A percentile compares a stretch with the other conserved stretches of the same genome.
Conservation (phyloP, 2,113 vertebrate species). For the Pogonocichla stellata region DNA sequence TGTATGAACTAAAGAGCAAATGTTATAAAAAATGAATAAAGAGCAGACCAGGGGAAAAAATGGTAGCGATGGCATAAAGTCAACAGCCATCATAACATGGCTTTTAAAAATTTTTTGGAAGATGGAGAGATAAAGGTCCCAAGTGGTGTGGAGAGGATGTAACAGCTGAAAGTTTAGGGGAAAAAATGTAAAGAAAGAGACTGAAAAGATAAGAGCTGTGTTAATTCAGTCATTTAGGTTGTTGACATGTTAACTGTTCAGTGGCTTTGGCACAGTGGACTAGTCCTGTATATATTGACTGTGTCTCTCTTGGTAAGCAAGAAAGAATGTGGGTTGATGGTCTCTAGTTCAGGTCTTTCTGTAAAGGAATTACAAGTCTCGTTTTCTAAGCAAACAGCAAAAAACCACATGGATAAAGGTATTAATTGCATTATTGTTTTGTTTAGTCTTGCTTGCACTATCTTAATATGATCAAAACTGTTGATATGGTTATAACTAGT, state of each 20-base stretch:
- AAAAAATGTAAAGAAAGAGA: background rate
- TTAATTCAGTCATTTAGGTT: background rate
- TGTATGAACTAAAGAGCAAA: background rate
- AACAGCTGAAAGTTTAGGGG: background rate
- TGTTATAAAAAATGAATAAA: background rate
- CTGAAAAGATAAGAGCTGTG: background rate
- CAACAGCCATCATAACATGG: accelerated
- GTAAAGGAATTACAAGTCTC: background rate
- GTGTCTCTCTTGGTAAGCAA: background rate
- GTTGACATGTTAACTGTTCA: background rate
- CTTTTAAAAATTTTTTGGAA: background rate
- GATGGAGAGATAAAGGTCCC: background rate
- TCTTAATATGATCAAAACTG: background rate
- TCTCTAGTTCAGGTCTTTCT: background rate
- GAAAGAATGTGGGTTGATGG: background rate
- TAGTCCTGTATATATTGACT: background rate
- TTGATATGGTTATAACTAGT: background rate
- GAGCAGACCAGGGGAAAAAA: background rate
- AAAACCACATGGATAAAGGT: background rate
- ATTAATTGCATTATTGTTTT: constrained; percentile 17
- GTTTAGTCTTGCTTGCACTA: background rate
- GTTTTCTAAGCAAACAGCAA: background rate
- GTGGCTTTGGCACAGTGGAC: background rate
- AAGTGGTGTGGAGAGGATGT: background rate
- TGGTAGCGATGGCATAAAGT: background rate